Percentiles rank a stretch among this genome's conserved stretches.
phyloP scores from a whole-genome alignment of 2,113 vertebrate species.

The Anarhynchus alexandrinus region DNA sequence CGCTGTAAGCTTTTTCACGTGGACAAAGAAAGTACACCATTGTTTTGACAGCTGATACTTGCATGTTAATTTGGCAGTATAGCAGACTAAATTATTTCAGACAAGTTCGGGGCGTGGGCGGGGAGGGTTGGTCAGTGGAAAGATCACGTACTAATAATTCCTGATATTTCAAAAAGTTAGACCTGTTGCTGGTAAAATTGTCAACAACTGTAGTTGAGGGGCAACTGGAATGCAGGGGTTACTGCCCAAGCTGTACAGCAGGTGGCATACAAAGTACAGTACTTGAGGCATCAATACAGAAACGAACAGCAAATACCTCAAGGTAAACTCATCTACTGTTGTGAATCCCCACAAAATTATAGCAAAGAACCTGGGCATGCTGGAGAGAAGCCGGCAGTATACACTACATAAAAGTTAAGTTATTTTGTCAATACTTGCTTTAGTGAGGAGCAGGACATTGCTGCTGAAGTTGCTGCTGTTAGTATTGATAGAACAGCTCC shows the following conservation, averaged over 20 bases:
- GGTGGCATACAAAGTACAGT: conserved; percentile 9
- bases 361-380: background rate
- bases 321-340: background rate
- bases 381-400: background rate
- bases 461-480: background rate
- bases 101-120: background rate
- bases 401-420: background rate
- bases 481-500: background rate
- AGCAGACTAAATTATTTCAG: background rate
- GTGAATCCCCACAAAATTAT: background rate
- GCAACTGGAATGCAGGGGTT: background rate
- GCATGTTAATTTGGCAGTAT: background rate
- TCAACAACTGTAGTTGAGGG: background rate
- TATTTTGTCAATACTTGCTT: background rate
- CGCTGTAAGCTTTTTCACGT: background rate
- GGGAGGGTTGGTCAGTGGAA: background rate
- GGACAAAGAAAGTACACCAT: background rate
- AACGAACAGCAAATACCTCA: background rate
- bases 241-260: conserved; percentile 28
- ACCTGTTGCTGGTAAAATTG: background rate
- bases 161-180: background rate
- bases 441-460: background rate
- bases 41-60: background rate
- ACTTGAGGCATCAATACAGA: background rate
- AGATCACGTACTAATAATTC: background rate